phyloP scores from a whole-genome alignment of 2,113 vertebrate genomes.

The Sigmodon hispidus region DNA sequence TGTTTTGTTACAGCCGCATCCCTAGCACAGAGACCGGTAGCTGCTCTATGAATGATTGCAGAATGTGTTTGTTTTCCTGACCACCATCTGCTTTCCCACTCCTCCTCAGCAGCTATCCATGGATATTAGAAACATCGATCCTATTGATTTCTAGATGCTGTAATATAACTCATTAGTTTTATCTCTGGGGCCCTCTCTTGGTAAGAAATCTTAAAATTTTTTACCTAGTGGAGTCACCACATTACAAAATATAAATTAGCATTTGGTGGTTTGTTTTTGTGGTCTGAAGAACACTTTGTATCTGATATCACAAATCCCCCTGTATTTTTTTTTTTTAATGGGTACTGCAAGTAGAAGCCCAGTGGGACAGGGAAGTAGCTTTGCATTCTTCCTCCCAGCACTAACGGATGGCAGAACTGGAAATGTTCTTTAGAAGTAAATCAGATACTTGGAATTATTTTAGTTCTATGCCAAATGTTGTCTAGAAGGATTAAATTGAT shows the following conservation, averaged over 20 bases:
- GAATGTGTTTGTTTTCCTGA: neutral
- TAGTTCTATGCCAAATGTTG: neutral
- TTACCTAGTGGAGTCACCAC: neutral
- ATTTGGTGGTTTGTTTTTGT: neutral
- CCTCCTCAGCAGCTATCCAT: neutral
- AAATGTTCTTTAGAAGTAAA: conserved; percentile 49
- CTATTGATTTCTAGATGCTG: conserved; percentile 4
- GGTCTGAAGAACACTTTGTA: conserved; percentile 7
- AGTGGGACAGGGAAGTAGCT: neutral
- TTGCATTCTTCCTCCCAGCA: neutral
- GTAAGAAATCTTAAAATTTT: neutral
- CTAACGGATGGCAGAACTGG: neutral
- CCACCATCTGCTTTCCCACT: neutral
- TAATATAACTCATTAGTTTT: neutral
- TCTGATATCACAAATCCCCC: neutral
- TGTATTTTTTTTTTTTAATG: neutral
- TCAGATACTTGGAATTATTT: conserved; percentile 16
- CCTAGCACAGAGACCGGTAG: neutral
- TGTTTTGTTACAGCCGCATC: neutral
- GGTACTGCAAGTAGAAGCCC: neutral
- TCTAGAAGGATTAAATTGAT: conserved; percentile 43
- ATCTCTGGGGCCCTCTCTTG: neutral
- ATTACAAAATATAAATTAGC: neutral
- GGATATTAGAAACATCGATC: neutral
- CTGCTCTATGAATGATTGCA: neutral